Percentiles rank a stretch among this genome's conserved stretches.
Conservation (phyloP, 35 echinoderm and acorn worm genomes). For the Apostichopus californicus region DNA sequence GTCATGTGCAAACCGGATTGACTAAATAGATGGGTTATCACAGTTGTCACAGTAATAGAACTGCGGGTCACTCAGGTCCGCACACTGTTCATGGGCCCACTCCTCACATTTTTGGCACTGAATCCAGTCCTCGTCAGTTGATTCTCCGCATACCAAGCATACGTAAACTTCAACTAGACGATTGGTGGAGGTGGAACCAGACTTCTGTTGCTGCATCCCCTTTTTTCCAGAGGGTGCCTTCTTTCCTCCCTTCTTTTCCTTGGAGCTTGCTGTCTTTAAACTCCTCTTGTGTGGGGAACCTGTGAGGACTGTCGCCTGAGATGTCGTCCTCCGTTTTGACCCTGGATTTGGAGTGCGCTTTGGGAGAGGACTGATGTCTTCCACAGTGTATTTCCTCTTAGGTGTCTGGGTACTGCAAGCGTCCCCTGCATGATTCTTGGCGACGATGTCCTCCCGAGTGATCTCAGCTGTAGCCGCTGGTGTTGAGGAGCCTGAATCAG, state of each 20-base stretch:
- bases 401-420: background rate
- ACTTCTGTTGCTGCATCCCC: slow-evolving; percentile 26
- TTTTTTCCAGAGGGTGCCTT: slow-evolving; percentile 3
- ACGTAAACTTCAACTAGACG: background rate
- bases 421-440: background rate
- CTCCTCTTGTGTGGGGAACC: background rate
- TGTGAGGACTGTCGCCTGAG: slow-evolving; percentile 6
- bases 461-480: background rate
- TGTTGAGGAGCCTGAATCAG: background rate
- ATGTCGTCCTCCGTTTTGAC: slow-evolving; percentile 2
- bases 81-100: slow-evolving; percentile 25
- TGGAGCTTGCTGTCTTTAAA: background rate
- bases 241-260: slow-evolving; percentile 14
- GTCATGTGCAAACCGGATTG: slow-evolving; percentile 2
- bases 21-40: background rate
- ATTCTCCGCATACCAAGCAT: slow-evolving; percentile 39
- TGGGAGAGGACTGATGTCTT: slow-evolving; percentile 48
- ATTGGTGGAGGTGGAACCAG: slow-evolving; percentile 1
- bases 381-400: background rate
- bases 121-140: slow-evolving; percentile 34
- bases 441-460: background rate
- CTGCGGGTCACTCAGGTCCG: slow-evolving; percentile 27
- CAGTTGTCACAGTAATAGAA: background rate
- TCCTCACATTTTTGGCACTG: slow-evolving; percentile 18
- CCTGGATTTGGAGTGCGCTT: background rate